phyloP scores from a whole-genome alignment of 2,113 vertebrate species.

The Genyomyrus donnyi region DNA sequence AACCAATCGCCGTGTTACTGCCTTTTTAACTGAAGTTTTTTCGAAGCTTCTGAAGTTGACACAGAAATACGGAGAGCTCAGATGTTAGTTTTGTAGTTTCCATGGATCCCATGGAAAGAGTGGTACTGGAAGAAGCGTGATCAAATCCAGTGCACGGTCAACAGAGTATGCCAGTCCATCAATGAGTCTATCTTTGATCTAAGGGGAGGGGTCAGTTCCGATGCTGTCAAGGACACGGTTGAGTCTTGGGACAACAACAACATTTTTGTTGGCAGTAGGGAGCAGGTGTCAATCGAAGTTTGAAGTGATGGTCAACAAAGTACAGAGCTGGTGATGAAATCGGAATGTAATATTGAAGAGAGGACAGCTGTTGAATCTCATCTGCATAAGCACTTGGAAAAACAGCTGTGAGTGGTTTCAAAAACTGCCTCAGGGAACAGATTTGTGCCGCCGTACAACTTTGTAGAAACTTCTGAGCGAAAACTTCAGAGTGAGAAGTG shows the following conservation, averaged over 20 bases:
- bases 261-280: background rate
- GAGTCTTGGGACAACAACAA: slow-evolving; percentile 6
- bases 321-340: slow-evolving; percentile 16
- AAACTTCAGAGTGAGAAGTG: slow-evolving; percentile 20
- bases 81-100: background rate
- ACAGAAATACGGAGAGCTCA: background rate
- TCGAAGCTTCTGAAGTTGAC: background rate
- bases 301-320: slow-evolving; percentile 12
- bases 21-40: background rate
- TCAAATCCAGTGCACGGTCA: background rate
- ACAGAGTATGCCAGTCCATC: background rate
- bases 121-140: background rate
- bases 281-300: slow-evolving; percentile 13
- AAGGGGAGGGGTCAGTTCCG: background rate
- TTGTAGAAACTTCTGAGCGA: slow-evolving; percentile 9
- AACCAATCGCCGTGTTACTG: background rate
- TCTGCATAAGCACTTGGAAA: slow-evolving; percentile 6
- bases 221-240: background rate
- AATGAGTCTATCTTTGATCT: background rate
- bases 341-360: background rate
- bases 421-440: slow-evolving; percentile 15
- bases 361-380: slow-evolving; percentile 10
- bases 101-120: background rate
- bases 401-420: slow-evolving; percentile 9
- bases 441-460: slow-evolving; percentile 30